These are phyloP conservation scores for Danionella cerebrum DNA, from an alignment of 2,113 vertebrate species.

Conservation along the genomic window DNA sequence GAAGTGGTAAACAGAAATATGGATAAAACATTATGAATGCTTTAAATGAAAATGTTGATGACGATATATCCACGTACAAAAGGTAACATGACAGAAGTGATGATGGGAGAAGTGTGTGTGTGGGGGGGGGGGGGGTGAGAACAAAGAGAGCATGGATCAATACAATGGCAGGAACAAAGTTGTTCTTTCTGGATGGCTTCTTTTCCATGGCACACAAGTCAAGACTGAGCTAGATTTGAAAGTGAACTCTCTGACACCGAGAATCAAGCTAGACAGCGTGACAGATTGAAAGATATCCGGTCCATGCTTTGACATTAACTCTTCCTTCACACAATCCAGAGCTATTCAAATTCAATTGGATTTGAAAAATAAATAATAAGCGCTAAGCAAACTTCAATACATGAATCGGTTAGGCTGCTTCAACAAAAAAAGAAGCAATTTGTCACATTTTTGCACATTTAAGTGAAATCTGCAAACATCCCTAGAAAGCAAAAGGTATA, in stretches of 20 bases:
- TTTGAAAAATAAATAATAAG: too few relatives aligned
- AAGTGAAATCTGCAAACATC: too few relatives aligned
- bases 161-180: neutral
- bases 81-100: neutral
- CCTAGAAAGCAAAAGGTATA: too few relatives aligned
- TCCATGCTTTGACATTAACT: neutral
- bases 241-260: neutral
- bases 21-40: neutral
- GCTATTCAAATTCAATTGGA: too few relatives aligned
- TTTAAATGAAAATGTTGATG: neutral
- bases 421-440: too few relatives aligned
- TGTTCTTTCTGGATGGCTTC: constrained; percentile 15
- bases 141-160: neutral
- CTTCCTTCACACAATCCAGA: too few relatives aligned
- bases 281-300: neutral
- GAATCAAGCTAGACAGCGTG: neutral
- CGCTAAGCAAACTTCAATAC: too few relatives aligned
- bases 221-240: neutral
- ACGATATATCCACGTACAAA: neutral
- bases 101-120: neutral
- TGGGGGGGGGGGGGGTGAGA: neutral
- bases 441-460: too few relatives aligned
- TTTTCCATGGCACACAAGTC: constrained; percentile 7
- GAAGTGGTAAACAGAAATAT: neutral
- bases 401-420: too few relatives aligned